A percentile compares a stretch with the other conserved stretches of the same genome.
phyloP scores from a whole-genome alignment of 1,140 invertebrate species.

The Lepidostoma basale region DNA sequence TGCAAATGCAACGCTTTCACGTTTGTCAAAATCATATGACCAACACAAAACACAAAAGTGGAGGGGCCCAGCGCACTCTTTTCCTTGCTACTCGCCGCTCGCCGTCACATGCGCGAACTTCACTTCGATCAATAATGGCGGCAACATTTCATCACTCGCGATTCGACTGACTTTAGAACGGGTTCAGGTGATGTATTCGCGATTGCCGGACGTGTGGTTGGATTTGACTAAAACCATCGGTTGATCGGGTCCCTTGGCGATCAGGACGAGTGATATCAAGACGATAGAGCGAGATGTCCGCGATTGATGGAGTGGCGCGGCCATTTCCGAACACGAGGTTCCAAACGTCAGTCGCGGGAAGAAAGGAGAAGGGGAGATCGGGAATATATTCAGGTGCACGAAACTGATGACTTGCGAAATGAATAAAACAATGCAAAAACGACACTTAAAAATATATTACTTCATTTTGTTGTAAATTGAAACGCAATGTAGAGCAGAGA shows the following conservation, averaged over 20 bases:
- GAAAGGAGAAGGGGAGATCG: slow-evolving; percentile 4
- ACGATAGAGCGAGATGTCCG: not conserved
- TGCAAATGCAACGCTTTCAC: slow-evolving; percentile 17
- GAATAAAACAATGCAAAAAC: too few relatives aligned
- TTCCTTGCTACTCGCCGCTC: slow-evolving; percentile 2
- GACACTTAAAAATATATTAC: too few relatives aligned
- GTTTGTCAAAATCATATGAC: slow-evolving; percentile 26
- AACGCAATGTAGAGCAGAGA: too few relatives aligned
- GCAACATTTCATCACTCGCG: slow-evolving; percentile 6
- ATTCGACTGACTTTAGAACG: not conserved
- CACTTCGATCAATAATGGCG: slow-evolving; percentile 31
- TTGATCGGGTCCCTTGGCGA: too few relatives aligned
- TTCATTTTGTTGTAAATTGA: too few relatives aligned
- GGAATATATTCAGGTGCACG: not conserved
- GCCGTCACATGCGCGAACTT: slow-evolving; percentile 26
- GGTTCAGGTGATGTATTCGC: slow-evolving; percentile 24
- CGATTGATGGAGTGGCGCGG: slow-evolving; percentile 9
- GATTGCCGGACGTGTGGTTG: not conserved
- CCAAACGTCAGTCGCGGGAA: slow-evolving; percentile 11
- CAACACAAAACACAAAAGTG: not conserved
- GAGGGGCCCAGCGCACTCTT: not conserved
- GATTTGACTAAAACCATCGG: too few relatives aligned
- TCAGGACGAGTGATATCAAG: too few relatives aligned
- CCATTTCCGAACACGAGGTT: slow-evolving; percentile 27
- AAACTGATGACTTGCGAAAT: not conserved